Conservation (phyloP, 2,888 invertebrate species). For the Ectobius pallidus region DNA sequence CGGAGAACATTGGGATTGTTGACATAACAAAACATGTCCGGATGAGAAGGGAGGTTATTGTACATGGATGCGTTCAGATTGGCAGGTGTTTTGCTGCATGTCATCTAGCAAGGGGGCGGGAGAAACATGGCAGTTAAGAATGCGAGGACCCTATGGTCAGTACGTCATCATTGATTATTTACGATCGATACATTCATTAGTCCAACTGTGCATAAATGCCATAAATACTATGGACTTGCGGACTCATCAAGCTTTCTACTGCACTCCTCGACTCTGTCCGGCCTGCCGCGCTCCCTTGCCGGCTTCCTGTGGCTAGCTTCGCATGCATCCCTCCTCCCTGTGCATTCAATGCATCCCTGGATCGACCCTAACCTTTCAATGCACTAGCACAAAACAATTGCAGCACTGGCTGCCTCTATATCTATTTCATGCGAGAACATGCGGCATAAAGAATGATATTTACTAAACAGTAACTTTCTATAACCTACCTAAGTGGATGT, state of each 20-base stretch:
- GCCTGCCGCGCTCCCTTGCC: not conserved
- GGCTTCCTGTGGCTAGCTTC: slow-evolving; percentile 24
- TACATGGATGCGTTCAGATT: not conserved
- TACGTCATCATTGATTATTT: slow-evolving; percentile 23
- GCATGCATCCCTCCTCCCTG: slow-evolving; percentile 5
- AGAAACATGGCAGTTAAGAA: not conserved
- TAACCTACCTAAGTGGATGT: too few species aligned
- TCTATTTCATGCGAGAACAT: slow-evolving; percentile 20
- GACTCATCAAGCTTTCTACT: too few species aligned
- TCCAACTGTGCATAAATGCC: slow-evolving; percentile 24
- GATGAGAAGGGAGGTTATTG: too few species aligned
- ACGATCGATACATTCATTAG: slow-evolving; percentile 27
- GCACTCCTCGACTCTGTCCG: not conserved
- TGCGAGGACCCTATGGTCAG: slow-evolving; percentile 5
- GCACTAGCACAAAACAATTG: slow-evolving; percentile 28
- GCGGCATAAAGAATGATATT: too few species aligned
- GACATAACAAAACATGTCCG: too few species aligned
- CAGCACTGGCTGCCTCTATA: not conserved
- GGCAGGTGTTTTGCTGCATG: slow-evolving; percentile 12
- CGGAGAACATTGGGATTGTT: too few species aligned
- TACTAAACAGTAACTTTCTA: too few species aligned
- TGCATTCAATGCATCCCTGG: slow-evolving; percentile 24
- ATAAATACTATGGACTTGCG: too few species aligned
- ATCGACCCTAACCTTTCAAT: slow-evolving; percentile 24
- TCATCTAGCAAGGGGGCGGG: not conserved